Conservation (phyloP, 2,797 vertebrate species). For the Hypotaenidia philippensis region DNA sequence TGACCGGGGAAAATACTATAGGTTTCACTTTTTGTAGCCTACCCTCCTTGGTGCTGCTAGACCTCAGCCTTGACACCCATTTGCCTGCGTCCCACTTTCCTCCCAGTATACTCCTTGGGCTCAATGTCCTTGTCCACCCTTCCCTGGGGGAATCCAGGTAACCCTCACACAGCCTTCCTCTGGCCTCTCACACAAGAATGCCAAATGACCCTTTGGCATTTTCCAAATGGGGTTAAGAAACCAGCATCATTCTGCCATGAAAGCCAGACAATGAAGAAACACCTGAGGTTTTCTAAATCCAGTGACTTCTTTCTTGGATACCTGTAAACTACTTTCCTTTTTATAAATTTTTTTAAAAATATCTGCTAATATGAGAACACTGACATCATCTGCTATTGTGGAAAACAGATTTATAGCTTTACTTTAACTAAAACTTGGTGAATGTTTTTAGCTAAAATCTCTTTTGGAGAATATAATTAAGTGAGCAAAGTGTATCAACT, state of each 20-base stretch:
- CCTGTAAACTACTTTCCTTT: not conserved
- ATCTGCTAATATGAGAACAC: not conserved
- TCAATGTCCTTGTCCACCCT: accelerated
- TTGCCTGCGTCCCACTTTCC: not conserved
- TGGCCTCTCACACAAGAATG: not conserved
- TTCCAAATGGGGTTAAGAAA: not conserved
- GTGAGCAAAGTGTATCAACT: not conserved
- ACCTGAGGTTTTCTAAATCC: not conserved
- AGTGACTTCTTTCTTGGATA: not conserved
- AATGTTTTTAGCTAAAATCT: not conserved
- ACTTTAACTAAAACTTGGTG: not conserved
- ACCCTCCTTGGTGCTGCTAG: not conserved
- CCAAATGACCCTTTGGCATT: no score
- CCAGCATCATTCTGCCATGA: not conserved
- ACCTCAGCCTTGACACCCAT: not conserved
- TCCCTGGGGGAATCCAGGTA: not conserved
- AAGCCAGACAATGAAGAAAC: not conserved
- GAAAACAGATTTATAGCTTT: not conserved
- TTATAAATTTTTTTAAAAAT: not conserved
- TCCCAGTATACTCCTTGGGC: not conserved
- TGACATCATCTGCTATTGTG: not conserved
- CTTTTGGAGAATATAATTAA: not conserved
- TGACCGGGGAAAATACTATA: not conserved
- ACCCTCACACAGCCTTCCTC: not conserved
- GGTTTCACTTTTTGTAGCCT: not conserved